These are phyloP conservation scores for Euplexia lucipara DNA, from an alignment of 2,888 invertebrate species.

Conservation along the genomic window DNA sequence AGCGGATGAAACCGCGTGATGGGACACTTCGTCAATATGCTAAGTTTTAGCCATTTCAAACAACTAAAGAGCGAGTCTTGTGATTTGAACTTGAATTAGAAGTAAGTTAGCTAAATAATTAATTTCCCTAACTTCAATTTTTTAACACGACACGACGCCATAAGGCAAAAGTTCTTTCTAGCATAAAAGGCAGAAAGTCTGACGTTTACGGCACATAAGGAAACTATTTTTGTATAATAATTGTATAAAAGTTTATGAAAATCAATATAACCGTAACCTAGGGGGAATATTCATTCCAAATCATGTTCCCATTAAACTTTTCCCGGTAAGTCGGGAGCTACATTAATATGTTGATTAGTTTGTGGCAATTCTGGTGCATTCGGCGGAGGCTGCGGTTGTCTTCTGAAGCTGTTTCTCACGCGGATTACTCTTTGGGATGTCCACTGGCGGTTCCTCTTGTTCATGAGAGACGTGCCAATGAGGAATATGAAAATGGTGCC, in stretches of 20 bases:
- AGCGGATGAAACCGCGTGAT: no score
- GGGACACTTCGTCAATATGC: no score
- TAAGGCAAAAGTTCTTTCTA: no score
- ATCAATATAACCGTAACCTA: not conserved
- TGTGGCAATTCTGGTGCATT: not conserved
- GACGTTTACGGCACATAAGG: no score
- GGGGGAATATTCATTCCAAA: not conserved
- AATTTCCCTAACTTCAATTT: no score
- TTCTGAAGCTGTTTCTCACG: conserved; percentile 72
- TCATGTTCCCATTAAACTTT: conserved; percentile 5
- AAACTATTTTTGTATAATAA: no score
- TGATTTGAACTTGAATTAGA: no score
- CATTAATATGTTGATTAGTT: not conserved
- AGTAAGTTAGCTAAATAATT: no score
- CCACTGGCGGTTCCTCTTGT: conserved; percentile 77
- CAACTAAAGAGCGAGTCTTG: no score
- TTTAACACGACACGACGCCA: no score
- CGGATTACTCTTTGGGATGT: conserved; percentile 65
- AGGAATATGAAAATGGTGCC: conserved; percentile 62
- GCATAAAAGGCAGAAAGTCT: no score
- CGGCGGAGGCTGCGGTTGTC: conserved; percentile 37
- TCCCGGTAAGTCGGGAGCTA: conserved; percentile 3
- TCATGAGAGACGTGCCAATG: conserved; percentile 60
- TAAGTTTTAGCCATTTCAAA: no score
- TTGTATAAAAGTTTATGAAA: not conserved